A percentile compares a stretch with the other conserved stretches of the same genome.
Evolutionary conservation across 2,797 vertebrate species (phyloP).

Genomic region (Sphenodon punctatus): DNA sequence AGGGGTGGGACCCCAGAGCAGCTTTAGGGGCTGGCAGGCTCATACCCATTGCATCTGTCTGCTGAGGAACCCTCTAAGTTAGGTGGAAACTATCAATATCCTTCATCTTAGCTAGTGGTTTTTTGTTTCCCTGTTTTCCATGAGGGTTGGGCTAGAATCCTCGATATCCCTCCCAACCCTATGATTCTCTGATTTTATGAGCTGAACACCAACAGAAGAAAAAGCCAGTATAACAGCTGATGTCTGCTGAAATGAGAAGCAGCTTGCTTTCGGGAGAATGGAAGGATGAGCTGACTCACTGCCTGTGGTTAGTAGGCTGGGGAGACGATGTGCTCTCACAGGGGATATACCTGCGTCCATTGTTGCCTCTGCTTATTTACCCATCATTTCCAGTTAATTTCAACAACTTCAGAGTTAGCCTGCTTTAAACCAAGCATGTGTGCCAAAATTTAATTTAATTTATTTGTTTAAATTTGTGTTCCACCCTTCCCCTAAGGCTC

Average conservation of each 20-base stretch:
- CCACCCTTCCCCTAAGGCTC: no score
- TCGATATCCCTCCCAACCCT: no score
- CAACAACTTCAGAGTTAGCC: conserved; percentile 9
- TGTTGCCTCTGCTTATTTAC: background rate
- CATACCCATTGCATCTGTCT: background rate
- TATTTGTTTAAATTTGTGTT: no score
- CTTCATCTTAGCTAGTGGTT: background rate
- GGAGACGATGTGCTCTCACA: background rate
- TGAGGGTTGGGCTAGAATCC: background rate
- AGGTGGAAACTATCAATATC: background rate
- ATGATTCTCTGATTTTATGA: no score
- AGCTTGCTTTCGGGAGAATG: background rate
- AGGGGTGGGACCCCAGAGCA: no score
- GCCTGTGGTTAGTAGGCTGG: background rate
- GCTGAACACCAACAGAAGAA: no score
- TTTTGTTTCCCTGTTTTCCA: background rate
- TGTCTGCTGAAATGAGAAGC: background rate
- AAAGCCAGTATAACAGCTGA: background rate
- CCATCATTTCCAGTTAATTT: conserved; percentile 43
- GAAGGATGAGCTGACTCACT: background rate
- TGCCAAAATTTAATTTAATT: no score
- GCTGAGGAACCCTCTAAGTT: background rate
- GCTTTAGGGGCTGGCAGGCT: no score
- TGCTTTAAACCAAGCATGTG: conserved; percentile 55
- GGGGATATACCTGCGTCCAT: background rate